These are phyloP conservation scores for Cyphotilapia sp. DNA, from an alignment of 2,113 vertebrate species.

Conservation along the genomic window DNA sequence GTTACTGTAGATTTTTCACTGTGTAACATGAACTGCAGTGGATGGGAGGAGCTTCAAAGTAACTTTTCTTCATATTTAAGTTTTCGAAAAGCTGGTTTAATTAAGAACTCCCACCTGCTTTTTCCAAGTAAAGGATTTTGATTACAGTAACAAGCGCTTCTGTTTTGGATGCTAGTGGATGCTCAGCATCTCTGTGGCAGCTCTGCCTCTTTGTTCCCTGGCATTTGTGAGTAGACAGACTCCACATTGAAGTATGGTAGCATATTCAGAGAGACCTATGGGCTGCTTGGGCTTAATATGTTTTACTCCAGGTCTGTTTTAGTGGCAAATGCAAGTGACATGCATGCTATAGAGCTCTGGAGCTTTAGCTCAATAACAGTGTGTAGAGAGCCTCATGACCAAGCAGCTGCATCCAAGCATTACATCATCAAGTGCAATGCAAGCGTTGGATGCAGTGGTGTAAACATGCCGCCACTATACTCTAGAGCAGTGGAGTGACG, in stretches of 20 bases:
- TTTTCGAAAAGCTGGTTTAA: rapidly evolving
- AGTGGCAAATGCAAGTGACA: neutral
- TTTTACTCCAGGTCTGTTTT: neutral
- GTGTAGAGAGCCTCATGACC: neutral
- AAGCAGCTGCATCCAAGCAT: neutral
- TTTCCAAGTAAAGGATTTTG: neutral
- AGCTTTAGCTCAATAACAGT: neutral
- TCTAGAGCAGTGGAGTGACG: neutral
- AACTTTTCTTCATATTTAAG: neutral
- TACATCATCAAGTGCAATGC: neutral
- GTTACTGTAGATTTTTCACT: rapidly evolving
- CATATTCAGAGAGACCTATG: rapidly evolving
- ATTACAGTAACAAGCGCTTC: neutral
- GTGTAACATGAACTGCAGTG: neutral
- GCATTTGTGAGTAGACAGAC: rapidly evolving
- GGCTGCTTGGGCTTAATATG: neutral
- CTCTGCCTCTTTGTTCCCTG: neutral
- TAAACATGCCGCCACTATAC: neutral
- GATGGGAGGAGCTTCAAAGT: neutral
- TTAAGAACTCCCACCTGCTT: neutral
- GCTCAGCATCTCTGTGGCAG: neutral
- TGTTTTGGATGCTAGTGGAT: rapidly evolving
- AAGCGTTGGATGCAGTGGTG: neutral
- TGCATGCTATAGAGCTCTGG: neutral
- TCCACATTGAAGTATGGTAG: rapidly evolving